Base-by-base conservation (phyloP, 2,888 invertebrate species). In the Crioceris asparagi region DNA sequence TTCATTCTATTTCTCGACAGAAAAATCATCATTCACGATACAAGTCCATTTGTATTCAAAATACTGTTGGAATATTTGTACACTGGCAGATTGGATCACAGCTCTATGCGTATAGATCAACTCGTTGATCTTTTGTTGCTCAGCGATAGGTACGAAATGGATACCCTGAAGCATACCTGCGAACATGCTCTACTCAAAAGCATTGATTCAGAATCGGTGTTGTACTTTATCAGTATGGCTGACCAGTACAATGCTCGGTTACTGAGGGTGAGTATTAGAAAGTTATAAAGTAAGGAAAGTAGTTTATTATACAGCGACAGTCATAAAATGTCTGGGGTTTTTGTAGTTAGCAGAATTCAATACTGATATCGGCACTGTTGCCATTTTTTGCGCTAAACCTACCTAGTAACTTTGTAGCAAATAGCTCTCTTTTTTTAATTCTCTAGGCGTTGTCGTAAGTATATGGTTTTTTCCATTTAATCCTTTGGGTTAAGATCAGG, bases 11-110 rank as follows among this genome's bases (percentile, higher is more conserved):
- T 41, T 62, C 64, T 16, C n/a, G n/a, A n/a, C 55, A 77, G 78
- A 54, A 75, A 75, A 66, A 78, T 80, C 38, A 66, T 74, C 10
- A 72, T 80, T 37, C 75, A 75, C 48, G 79, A 79, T 52, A 75
- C 77, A 21, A 73, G 71, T 40, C 74, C 75, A 10, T 67, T 68
- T 33, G 65, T 78, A 43, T 79, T 79, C 58, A 63, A 67, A 31
- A 65, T 74, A 39, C 70, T 80, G 52, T 60, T 80, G 45, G 68
- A 75, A 45, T 79, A 75, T 59, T 59, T 79, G 32, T 79, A 80
- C 56, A 70, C 74, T 30, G 79, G 78, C 2, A 68, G 71, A 35
- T 63, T 77, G 39, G 70, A 73, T 21, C 65, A 66, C 3, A 62
- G 48, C 15, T 43, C 51, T 3, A 50, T 64, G 17, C 61, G 61